phyloP scores from a whole-genome alignment of 2,888 invertebrate species.

The Coelogynopora nodosa region DNA sequence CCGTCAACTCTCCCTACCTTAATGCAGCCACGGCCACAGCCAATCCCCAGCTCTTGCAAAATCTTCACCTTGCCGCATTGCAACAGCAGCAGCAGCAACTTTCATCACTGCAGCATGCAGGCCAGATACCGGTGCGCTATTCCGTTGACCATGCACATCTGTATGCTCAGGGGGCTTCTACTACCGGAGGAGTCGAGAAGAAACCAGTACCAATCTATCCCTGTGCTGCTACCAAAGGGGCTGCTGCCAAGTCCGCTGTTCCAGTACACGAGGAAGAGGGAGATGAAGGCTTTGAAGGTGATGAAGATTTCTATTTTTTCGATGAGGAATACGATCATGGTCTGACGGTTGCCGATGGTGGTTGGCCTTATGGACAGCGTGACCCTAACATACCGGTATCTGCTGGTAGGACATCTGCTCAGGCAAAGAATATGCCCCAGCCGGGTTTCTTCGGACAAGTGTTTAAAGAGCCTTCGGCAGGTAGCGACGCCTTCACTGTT shows the following conservation, averaged over 20 bases:
- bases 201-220: not conserved
- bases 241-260: not conserved
- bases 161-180: too few species aligned
- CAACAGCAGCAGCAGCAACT: slow-evolving; percentile 33
- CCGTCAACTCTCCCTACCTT: not conserved
- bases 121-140: not conserved
- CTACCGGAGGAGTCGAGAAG: not conserved
- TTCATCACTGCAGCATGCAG: not conserved
- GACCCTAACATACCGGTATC: not conserved
- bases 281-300: slow-evolving; percentile 8
- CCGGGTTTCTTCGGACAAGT: slow-evolving; percentile 14
- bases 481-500: slow-evolving; percentile 13
- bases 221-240: not conserved
- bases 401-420: not conserved
- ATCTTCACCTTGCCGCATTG: not conserved
- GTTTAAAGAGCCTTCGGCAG: not conserved
- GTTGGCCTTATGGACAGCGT: not conserved
- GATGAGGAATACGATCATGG: not conserved
- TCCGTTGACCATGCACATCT: not conserved
- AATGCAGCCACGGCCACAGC: not conserved
- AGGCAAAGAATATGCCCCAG: not conserved
- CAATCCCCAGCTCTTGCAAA: slow-evolving; percentile 5
- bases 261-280: not conserved
- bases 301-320: slow-evolving; percentile 8
- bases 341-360: not conserved